Evolutionary conservation across 2,113 vertebrate species (phyloP).

Genomic region (Lophotis ruficrista): DNA sequence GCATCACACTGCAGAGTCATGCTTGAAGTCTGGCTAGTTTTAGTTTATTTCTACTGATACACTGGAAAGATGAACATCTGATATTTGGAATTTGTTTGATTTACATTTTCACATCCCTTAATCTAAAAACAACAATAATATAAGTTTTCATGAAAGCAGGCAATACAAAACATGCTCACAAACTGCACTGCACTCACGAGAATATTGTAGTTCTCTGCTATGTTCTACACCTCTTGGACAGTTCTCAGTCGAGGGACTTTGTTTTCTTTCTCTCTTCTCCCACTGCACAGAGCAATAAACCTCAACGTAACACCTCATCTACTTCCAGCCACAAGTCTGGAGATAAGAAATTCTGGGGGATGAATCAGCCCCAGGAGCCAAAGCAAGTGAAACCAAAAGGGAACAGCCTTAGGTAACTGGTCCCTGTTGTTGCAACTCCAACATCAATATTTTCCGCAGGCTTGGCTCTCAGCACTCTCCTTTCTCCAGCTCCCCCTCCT

Average conservation of each 20-base stretch:
- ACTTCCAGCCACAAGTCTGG: neutral
- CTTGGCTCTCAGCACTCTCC: neutral
- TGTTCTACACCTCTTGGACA: neutral
- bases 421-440: constrained; percentile 24
- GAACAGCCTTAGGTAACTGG: neutral
- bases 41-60: neutral
- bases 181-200: neutral
- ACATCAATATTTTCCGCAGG: neutral
- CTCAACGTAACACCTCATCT: neutral
- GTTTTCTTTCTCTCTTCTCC: constrained; percentile 21
- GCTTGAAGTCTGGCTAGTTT: neutral
- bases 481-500: neutral
- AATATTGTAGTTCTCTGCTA: neutral
- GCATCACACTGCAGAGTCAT: neutral
- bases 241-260: neutral
- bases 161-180: neutral
- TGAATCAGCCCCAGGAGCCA: neutral
- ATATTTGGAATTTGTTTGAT: neutral
- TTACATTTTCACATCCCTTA: neutral
- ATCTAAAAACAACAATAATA: neutral
- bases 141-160: neutral
- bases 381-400: constrained; percentile 34
- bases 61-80: neutral
- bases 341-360: constrained; percentile 39
- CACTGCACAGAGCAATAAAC: constrained; percentile 23